Evolutionary conservation across 1,140 invertebrate genomes (phyloP).

Genomic region (Stegodyphus mimosarum): DNA sequence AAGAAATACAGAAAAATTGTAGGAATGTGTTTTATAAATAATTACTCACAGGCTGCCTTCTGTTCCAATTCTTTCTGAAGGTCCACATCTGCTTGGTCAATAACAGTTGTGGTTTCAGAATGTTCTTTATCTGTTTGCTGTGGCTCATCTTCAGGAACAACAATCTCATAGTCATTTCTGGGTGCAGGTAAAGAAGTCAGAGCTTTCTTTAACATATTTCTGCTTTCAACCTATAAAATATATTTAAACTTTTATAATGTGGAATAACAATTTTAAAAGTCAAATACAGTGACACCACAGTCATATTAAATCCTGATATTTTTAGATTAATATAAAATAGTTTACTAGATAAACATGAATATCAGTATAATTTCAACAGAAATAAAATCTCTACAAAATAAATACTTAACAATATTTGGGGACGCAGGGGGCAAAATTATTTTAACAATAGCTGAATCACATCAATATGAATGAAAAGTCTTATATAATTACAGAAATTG

Average conservation of each 20-base stretch:
- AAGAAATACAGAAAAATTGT: too few relatives aligned
- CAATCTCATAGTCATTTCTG: conserved; percentile 98
- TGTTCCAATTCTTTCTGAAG: conserved; percentile 75
- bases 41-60: conserved; percentile 73
- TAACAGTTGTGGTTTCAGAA: conserved; percentile 69
- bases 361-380: too few relatives aligned
- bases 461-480: too few relatives aligned
- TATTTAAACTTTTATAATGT: conserved; percentile 4
- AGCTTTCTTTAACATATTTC: conserved; percentile 80
- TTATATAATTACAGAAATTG: too few relatives aligned
- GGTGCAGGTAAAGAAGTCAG: conserved; percentile 86
- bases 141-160: conserved; percentile 87
- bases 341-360: too few relatives aligned
- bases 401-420: too few relatives aligned
- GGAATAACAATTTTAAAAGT: neutral
- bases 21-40: neutral
- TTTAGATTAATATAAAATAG: too few relatives aligned
- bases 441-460: too few relatives aligned
- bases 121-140: conserved; percentile 67
- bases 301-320: neutral
- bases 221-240: conserved; percentile 69
- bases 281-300: neutral
- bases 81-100: conserved; percentile 93
- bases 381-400: too few relatives aligned
- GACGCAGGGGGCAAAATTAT: too few relatives aligned